A percentile compares a stretch with the other conserved stretches of the same genome.
Conservation (phyloP, 2,888 invertebrate genomes). For the Thumatha senex region DNA sequence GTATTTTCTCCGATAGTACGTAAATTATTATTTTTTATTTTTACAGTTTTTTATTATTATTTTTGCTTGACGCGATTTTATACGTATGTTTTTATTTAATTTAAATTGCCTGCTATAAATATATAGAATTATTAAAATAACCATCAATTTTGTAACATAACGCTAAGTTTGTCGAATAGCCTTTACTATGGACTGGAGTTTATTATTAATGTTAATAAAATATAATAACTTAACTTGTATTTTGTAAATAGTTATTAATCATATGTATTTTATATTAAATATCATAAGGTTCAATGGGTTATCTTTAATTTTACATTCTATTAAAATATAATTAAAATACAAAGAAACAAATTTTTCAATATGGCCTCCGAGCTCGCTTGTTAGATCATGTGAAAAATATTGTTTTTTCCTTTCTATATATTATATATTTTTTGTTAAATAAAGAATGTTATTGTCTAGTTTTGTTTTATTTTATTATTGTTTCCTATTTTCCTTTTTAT, state of each 20-base stretch:
- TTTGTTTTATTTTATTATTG: slow-evolving; percentile 74
- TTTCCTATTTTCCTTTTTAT: slow-evolving; percentile 40
- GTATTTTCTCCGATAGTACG: slow-evolving; percentile 39
- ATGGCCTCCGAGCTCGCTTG: slow-evolving; percentile 51
- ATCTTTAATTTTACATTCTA: slow-evolving; percentile 81
- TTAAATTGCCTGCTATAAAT: slow-evolving; percentile 76
- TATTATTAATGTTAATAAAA: slow-evolving; percentile 77
- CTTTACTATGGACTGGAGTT: slow-evolving; percentile 80
- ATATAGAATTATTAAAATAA: slow-evolving; percentile 42
- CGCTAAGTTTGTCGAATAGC: slow-evolving; percentile 81
- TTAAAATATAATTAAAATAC: slow-evolving; percentile 58
- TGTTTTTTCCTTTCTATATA: slow-evolving; percentile 77
- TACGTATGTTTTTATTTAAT: slow-evolving; percentile 40
- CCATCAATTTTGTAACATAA: slow-evolving; percentile 72
- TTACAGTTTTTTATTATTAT: slow-evolving; percentile 29
- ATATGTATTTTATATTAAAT: slow-evolving; percentile 83
- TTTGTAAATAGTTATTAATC: slow-evolving; percentile 83
- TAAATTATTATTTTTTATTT: slow-evolving; percentile 37
- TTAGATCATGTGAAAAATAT: slow-evolving; percentile 70
- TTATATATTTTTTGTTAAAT: slow-evolving; percentile 84
- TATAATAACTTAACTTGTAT: slow-evolving; percentile 79
- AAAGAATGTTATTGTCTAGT: slow-evolving; percentile 83
- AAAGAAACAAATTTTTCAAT: slow-evolving; percentile 72
- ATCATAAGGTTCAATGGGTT: slow-evolving; percentile 81
- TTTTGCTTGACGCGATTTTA: slow-evolving; percentile 39